phyloP scores from a whole-genome alignment of 2,888 invertebrate species.

The Synanthedon formicaeformis region DNA sequence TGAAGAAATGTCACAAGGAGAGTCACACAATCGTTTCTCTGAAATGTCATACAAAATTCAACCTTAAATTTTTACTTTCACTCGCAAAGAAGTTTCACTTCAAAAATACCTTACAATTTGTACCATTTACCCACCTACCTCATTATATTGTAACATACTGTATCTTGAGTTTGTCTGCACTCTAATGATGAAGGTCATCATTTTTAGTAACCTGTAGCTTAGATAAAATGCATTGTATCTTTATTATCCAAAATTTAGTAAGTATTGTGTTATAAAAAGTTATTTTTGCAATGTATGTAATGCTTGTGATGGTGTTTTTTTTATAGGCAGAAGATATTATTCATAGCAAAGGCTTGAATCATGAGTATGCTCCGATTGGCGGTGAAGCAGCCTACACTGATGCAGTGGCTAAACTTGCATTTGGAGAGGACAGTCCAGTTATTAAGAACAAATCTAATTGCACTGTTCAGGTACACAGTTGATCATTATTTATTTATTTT shows the following conservation, averaged over 20 bases:
- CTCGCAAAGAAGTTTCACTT: too few relatives aligned
- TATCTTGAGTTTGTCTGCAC: too few relatives aligned
- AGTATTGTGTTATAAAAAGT: not conserved
- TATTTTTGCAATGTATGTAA: not conserved
- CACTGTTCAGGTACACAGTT: constrained; percentile 74
- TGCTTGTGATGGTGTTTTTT: not conserved
- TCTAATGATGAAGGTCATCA: too few relatives aligned
- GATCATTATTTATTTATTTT: too few relatives aligned
- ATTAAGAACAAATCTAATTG: constrained; percentile 77
- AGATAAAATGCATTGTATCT: not conserved
- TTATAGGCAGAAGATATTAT: constrained; percentile 86
- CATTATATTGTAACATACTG: too few relatives aligned
- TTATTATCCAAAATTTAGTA: not conserved
- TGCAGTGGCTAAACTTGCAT: constrained; percentile 86
- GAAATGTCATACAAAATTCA: too few relatives aligned
- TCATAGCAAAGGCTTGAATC: constrained; percentile 77
- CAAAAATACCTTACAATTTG: too few relatives aligned
- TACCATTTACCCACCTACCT: too few relatives aligned
- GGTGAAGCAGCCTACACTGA: constrained; percentile 88
- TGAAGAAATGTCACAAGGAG: too few relatives aligned
- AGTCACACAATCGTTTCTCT: too few relatives aligned
- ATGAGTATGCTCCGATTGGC: constrained; percentile 95
- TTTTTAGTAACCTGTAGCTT: too few relatives aligned
- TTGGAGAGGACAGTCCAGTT: constrained; percentile 81
- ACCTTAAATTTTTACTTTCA: too few relatives aligned